Evolutionary conservation across 2,797 vertebrate species (phyloP).

Genomic region (Thaleichthys pacificus): DNA sequence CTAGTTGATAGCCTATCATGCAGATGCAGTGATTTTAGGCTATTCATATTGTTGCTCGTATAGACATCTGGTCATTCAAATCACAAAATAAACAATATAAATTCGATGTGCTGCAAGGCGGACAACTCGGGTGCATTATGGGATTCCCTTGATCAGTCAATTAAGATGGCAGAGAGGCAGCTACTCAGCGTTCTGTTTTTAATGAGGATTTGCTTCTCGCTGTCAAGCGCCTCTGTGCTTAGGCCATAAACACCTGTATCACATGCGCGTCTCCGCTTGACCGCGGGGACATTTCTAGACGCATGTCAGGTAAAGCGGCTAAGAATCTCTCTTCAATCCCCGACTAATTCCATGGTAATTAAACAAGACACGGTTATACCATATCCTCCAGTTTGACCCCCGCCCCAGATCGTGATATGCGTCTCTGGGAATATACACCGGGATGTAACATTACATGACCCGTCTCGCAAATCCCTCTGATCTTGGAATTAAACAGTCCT

Average conservation of each 20-base stretch:
- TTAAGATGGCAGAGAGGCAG: neutral
- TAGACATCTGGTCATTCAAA: no score
- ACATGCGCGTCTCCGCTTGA: conserved; percentile 39
- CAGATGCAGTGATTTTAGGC: no score
- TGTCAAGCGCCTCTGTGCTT: neutral
- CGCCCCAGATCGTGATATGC: conserved; percentile 1
- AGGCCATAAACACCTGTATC: conserved; percentile 30
- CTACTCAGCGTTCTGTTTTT: conserved; percentile 18
- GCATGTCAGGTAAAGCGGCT: conserved; percentile 39
- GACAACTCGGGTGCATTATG: neutral
- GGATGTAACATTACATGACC: conserved; percentile 56
- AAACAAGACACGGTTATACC: conserved; percentile 56
- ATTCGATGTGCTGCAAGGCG: no score
- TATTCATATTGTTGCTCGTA: no score
- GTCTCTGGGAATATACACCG: conserved; percentile 31
- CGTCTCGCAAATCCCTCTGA: conserved; percentile 49
- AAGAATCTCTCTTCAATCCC: conserved; percentile 31
- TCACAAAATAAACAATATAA: neutral
- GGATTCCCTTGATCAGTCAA: neutral
- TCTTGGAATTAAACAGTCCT: conserved; percentile 65
- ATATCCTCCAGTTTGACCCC: conserved; percentile 32
- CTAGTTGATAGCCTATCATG: no score
- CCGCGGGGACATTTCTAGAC: conserved; percentile 33
- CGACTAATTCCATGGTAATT: conserved; percentile 67
- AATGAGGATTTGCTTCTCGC: conserved; percentile 25